phyloP scores from a whole-genome alignment of 2,113 vertebrate genomes.

The Alouatta palliata region DNA sequence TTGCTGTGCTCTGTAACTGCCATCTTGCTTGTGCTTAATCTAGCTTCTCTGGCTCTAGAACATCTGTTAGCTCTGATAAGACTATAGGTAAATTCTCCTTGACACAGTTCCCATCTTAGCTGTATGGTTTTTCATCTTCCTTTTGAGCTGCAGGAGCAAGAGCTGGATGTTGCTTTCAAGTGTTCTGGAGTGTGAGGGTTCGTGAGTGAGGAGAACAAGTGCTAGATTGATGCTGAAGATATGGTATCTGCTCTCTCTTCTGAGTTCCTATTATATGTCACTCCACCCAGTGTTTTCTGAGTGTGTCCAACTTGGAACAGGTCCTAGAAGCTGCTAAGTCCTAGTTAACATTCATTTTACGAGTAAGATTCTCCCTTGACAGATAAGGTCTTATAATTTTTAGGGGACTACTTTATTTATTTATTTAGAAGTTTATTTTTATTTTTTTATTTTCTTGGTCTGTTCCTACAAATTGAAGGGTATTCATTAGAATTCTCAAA shows the following conservation, averaged over 20 bases:
- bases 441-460: background rate
- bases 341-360: background rate
- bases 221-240: background rate
- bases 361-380: background rate
- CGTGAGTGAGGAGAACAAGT: background rate
- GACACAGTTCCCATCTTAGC: background rate
- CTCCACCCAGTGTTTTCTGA: background rate
- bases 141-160: background rate
- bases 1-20: background rate
- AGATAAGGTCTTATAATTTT: background rate
- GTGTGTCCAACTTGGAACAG: fast-evolving
- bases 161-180: background rate
- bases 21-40: background rate
- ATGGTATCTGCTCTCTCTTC: background rate
- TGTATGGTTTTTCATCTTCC: background rate
- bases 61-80: background rate
- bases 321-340: background rate
- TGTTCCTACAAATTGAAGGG: background rate
- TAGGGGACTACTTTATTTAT: background rate
- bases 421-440: background rate
- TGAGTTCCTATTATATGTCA: background rate
- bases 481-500: background rate
- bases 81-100: background rate
- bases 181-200: background rate
- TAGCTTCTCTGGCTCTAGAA: background rate